Evolutionary conservation across 2,888 invertebrate species (phyloP), one percentile per base, ranked within the genome.

Genomic region (Drosophila anomalipes): DNA sequence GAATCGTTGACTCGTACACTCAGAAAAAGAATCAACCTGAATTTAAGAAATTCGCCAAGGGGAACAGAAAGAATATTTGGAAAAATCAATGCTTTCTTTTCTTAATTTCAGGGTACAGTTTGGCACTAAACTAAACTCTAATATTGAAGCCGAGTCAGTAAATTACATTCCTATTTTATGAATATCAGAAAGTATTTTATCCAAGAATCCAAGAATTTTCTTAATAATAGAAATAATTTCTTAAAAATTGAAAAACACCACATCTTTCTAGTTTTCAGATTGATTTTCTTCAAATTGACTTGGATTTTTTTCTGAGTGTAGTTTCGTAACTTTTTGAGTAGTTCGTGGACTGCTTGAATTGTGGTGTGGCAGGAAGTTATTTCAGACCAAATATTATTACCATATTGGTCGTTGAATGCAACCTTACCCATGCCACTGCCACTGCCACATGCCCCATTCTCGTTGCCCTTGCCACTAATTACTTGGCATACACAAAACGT

Each of bases 401-500:
- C 75, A 75, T 78, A 73, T 69, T 75, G 37, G 63, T 35, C 19
- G 30, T 68, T 56, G 61, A 37, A n/a, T 16, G 49, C 22, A 44
- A 10, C 30, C 39, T 26, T 22, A 30, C 32, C 57, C 14, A 10
- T n/a, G 28, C 35, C 35, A 7, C 22, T 30, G 35, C 51, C 33
- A 19, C 3, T 54, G 37, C 28, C 37, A 26, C 9, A 16, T 47
- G 26, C 47, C 47, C 16, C 16, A 22, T 26, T 47, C 47, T 26
- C 26, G n/a, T 59, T 44, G 51, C 59, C 58, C 62, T 28, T 49
- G 70, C 52, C 72, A 86, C 86, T 90, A 90, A 86, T 86, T 88
- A 86, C 86, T 83, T 57, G 79, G 73, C 81, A 86, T 70, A 86
- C 86, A 82, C 54, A 77, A 70, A 77, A 70, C 63, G 41, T 66